These are phyloP conservation scores for Dasysyrphus albostriatus DNA, from an alignment of 2,888 invertebrate genomes.

Conservation along the genomic window DNA sequence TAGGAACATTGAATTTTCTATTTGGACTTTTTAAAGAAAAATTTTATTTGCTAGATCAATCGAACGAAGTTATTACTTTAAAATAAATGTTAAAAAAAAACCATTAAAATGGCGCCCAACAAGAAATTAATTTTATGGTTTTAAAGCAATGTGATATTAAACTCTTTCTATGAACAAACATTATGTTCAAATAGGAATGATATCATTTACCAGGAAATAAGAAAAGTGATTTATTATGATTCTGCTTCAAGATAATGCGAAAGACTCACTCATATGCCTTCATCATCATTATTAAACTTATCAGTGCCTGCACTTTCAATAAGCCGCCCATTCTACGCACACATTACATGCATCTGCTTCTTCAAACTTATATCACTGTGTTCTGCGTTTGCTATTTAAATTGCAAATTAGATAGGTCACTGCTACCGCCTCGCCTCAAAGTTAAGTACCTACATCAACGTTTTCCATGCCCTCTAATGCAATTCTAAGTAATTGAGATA, in stretches of 20 bases:
- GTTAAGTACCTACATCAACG: not conserved
- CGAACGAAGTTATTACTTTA: not conserved
- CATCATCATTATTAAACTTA: not conserved
- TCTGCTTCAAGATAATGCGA: not conserved
- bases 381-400: not conserved
- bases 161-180: too few relatives aligned
- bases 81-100: not conserved
- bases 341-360: not conserved
- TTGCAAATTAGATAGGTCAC: slow-evolving; percentile 38
- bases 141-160: not conserved
- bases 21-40: too few relatives aligned
- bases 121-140: not conserved
- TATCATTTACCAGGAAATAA: not conserved
- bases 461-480: not conserved
- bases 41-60: too few relatives aligned
- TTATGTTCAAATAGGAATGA: not conserved
- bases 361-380: not conserved
- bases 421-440: slow-evolving; percentile 3
- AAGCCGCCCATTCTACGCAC: slow-evolving; percentile 1
- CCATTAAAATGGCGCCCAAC: not conserved
- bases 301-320: slow-evolving; percentile 23
- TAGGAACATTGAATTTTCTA: too few relatives aligned
- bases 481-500: slow-evolving; percentile 14
- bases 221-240: slow-evolving; percentile 1
- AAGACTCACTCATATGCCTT: not conserved